Base-by-base conservation (phyloP, 2,797 vertebrate species). In the Neostethus bicornis region DNA sequence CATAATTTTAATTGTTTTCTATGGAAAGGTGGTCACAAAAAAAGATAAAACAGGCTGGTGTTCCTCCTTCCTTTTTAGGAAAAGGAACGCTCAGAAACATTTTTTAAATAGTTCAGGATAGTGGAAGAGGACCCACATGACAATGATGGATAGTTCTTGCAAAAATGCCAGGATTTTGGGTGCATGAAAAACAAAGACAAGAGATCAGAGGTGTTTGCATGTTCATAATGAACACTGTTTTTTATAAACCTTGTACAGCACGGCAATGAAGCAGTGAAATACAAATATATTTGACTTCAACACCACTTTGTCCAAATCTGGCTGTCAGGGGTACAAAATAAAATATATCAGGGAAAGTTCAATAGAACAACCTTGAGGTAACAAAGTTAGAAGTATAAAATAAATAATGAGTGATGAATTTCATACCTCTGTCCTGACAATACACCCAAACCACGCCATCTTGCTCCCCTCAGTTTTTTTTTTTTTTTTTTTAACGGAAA, bases 1-100 rank as follows among this genome's bases (percentile, higher is more conserved):
- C 58, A 38, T 66, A 55, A 66, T 48, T 48, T 42, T 57, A 39
- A 62, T 71, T 80, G 51, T 76, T 75, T 54, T 66, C 42, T 55
- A 81, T 68, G 66, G 51, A 79, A 71, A 58, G 37, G 29, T 64
- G 47, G 45, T 59, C 63, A 69, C 37, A 51, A 56, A 9, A 20
- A 50, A 65, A 43, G 29, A 24, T 14, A 12, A 45, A 25, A 54
- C 28, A 34, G 50, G 66, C 38, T 35, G 60, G 77, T 54, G 51
- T 81, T 75, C 74, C 73, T 67, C 79, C 75, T 77, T 82, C 87
- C 80, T 75, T 83, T 82, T 88, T 88, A 82, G 81, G 67, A 84
- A 86, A 25, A 57, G 44, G 32, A 46, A 51, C 49, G 31, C 61
- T 49, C 57, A 69, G 81, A 55, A 61, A 73, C 85, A 88, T 88